Evolutionary conservation across 2,797 vertebrate genomes (phyloP).

Genomic region (Hirundo rustica): DNA sequence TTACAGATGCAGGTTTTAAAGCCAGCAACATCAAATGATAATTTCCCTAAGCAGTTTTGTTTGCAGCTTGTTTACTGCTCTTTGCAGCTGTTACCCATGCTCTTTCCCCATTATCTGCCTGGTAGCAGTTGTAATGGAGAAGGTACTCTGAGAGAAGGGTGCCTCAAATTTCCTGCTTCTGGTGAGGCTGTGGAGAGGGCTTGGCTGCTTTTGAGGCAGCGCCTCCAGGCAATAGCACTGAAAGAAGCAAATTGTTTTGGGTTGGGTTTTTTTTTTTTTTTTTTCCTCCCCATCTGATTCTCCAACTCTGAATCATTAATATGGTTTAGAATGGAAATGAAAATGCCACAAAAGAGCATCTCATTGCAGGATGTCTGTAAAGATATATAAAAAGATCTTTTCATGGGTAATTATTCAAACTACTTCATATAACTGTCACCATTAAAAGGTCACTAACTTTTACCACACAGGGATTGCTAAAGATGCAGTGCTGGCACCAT

Average conservation of each 20-base stretch:
- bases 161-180: not conserved
- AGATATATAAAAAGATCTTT: conserved; percentile 65
- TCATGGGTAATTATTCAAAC: conserved; percentile 65
- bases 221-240: not conserved
- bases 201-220: not conserved
- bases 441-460: conserved; percentile 71
- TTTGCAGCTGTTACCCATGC: conserved; percentile 34
- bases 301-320: conserved; percentile 59
- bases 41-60: conserved; percentile 34
- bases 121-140: not conserved
- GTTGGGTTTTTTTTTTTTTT: rapidly evolving
- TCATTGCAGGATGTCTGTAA: conserved; percentile 60
- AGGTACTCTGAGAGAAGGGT: not conserved
- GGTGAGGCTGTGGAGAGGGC: not conserved
- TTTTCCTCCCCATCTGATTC: not conserved
- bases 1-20: conserved; percentile 32
- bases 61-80: conserved; percentile 42
- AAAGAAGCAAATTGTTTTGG: conserved; percentile 20
- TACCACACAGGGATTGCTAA: conserved; percentile 14
- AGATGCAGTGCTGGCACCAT: not conserved
- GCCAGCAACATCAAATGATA: conserved; percentile 23
- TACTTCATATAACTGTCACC: conserved; percentile 66
- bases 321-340: conserved; percentile 61
- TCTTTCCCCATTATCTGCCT: not conserved
- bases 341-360: conserved; percentile 72